Base-by-base conservation (phyloP, 2,797 vertebrate species). In the Oophaga sylvatica region DNA sequence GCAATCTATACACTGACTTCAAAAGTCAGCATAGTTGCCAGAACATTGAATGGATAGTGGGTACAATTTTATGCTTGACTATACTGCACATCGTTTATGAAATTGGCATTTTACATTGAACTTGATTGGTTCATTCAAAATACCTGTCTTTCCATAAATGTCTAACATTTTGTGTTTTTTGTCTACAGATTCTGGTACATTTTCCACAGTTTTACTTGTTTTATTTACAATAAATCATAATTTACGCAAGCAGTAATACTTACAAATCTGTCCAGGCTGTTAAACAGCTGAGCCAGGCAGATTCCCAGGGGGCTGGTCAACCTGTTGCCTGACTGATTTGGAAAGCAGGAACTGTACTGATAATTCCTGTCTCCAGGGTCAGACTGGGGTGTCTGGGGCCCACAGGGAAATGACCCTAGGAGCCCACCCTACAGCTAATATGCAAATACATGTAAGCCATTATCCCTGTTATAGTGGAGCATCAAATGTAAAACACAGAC, bases 1-100 rank as follows among this genome's bases (percentile, higher is more conserved):
- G 26, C 56, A 80, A 45, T 53, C 16, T 53, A 22, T 59, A 53
- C 71, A 63, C 41, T 15, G 62, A 62, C 82, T 60, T 84, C 26
- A 22, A 84, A 73, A 75, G 57, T 35, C 53, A 84, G 59, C 17
- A 22, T 22, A 19, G 59, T 80, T 63, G 79, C 59, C 79, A 80
- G 59, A n/a, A 63, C 60, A 41, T 13, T n/a, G 79, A 45, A 80
- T 63, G 35, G 17, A 63, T 19, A 22, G 29, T 10, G 0, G 41
- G 35, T 16, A 80, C 31, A 80, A 63, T 63, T 62, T 63, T 65
- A 80, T 63, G 79, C 59, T 15, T 80, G 60, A 80, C 29, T 59
- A 57, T 60, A 75, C 41, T 10, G 29, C 48, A 80, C 17, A 63
- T 63, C 12, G 60, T 35, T 80, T 80, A 63, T 63, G 20, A 45